Conservation (phyloP, 2,797 vertebrate genomes). For the Argya squamiceps region DNA sequence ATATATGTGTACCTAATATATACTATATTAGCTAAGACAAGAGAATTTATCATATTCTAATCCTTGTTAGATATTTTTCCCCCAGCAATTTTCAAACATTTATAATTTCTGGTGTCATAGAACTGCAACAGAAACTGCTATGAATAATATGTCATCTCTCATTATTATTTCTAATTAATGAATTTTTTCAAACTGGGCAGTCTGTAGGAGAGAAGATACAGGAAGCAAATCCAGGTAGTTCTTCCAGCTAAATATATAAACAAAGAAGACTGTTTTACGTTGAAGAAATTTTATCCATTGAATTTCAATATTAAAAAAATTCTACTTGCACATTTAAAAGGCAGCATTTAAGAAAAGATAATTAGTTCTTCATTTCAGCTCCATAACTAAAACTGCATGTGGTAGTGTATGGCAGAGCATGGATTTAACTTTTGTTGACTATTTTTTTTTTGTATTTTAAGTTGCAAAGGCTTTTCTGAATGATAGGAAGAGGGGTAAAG, state of each 20-base stretch:
- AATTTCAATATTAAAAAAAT: neutral
- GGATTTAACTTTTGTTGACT: neutral
- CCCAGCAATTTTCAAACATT: neutral
- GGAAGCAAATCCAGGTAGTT: neutral
- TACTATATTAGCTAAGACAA: neutral
- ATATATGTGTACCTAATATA: neutral
- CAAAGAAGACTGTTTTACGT: neutral
- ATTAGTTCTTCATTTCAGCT: conserved; percentile 22
- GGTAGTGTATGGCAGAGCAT: neutral
- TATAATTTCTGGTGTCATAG: neutral
- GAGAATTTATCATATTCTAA: neutral
- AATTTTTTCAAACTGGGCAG: neutral
- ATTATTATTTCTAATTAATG: neutral
- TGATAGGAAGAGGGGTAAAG: accelerated
- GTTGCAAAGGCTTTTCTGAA: neutral
- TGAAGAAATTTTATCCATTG: neutral
- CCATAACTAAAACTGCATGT: neutral
- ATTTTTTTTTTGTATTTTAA: neutral
- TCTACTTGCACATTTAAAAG: neutral
- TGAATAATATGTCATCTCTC: neutral
- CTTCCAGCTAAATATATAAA: neutral
- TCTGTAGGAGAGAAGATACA: neutral
- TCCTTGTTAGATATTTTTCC: neutral
- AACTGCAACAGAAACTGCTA: neutral
- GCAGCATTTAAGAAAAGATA: conserved; percentile 1